These are phyloP conservation scores for Alligator mississippiensis DNA, from an alignment of 2,113 vertebrate genomes.

Conservation along the genomic window DNA sequence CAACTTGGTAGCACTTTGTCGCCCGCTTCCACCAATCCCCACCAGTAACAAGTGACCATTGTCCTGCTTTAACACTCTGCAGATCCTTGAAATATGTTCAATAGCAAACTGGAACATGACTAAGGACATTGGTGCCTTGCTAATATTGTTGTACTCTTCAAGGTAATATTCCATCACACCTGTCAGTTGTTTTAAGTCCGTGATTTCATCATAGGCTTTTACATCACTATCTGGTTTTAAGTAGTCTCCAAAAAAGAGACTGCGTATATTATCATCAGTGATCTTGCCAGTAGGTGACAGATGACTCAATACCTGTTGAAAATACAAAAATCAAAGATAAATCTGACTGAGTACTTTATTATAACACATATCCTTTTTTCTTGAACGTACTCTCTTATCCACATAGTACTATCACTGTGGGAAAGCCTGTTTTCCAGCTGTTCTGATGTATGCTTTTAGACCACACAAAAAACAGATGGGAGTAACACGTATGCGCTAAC, in stretches of 20 bases:
- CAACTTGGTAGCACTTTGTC: conserved; percentile 88
- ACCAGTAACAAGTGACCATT: conserved; percentile 90
- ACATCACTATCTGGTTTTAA: conserved; percentile 76
- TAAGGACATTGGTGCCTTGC: conserved; percentile 91
- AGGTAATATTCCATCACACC: conserved; percentile 89
- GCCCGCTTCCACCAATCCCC: conserved; percentile 90
- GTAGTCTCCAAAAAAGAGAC: conserved; percentile 93
- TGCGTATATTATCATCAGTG: conserved; percentile 85
- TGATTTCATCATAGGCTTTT: conserved; percentile 90
- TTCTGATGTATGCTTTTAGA: not conserved
- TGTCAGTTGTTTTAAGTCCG: conserved; percentile 84
- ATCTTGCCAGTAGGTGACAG: conserved; percentile 85
- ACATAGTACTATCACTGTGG: not conserved
- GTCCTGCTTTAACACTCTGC: conserved; percentile 91
- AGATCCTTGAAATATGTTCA: conserved; percentile 93
- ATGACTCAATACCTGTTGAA: conserved; percentile 85
- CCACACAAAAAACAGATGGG: not conserved
- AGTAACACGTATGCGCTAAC: not conserved
- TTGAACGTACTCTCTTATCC: not conserved
- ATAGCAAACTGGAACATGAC: conserved; percentile 95
- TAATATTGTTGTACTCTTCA: conserved; percentile 89
- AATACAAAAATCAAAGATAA: conserved; percentile 24
- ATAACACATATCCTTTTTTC: not conserved
- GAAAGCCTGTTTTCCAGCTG: not conserved
- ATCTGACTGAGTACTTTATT: not conserved